Evolutionary conservation across 2,888 invertebrate species (phyloP), one percentile per base, ranked within the genome.

Genomic region (Melanophora roralis): DNA sequence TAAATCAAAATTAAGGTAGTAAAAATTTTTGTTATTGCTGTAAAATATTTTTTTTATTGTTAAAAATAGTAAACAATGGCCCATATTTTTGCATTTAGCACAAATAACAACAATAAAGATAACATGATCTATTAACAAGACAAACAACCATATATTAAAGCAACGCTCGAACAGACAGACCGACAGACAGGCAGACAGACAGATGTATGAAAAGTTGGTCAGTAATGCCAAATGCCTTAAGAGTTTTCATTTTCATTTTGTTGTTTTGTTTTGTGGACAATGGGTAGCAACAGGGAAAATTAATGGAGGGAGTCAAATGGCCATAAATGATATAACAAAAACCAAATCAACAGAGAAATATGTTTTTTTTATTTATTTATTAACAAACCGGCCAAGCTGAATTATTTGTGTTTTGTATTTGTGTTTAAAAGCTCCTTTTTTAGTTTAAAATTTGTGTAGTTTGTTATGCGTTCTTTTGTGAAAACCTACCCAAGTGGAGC

Each of bases 251-350:
- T 27, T 27, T 40, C 19, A 4, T 23, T 34, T 32, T 27, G 36
- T 6, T 36, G 14, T 51, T 9, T 68, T 45, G 32, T 19, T 21
- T 34, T 67, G n/a, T 16, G 45, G 23, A 75, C 69, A 65, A 71
- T 47, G 34, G 43, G 7, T 40, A 38, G 59, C 40, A 74, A 71
- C 21, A 60, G 60, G 60, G 68, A 73, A 73, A 68, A 64, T 67
- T 76, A 76, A 80, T 80, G 76, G 76, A 76, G 80, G 80, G 80
- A 80, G 80, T 76, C 45, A 27, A 32, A 53, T 7, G 43, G 40
- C 12, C 36, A 69, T 21, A 59, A 49, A 40, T n/a, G 16, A 11
- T 53, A 8, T 34, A 49, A 57, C 47, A 65, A 65, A 36, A 55
- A 9, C 11, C 38, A 59, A 57, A 74, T 65, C 40, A 72, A 72